Evolutionary conservation across 2,113 vertebrate species (phyloP), one percentile per base, ranked within the genome.

Genomic region (Ictalurus punctatus): DNA sequence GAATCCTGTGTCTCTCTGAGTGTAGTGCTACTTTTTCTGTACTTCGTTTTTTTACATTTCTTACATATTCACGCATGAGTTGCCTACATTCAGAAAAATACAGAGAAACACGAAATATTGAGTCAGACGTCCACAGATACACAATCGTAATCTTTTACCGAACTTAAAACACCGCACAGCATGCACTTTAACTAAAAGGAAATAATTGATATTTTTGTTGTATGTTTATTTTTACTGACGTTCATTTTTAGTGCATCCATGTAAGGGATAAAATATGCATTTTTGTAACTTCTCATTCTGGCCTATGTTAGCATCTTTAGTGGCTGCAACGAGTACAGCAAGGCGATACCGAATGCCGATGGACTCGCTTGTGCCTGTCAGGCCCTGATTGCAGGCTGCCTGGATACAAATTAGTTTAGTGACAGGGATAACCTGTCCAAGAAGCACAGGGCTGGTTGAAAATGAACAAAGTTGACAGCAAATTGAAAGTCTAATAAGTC

Each of bases 381-480:
- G 87, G 93, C 87, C 85, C 88, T 94, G 97, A 97, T 96, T 96
- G 96, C 96, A 95, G 95, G 94, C 93, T 92, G 95, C 96, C 97
- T 95, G 96, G 96, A 96, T 96, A 96, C 96, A 97, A 97, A 98
- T 97, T 96, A 97, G 96, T 97, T 98, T 97, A 96, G 96, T 95
- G 97, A 96, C 96, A 96, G 96, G 94, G 96, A 95, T 96, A 95
- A 96, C 96, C 97, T 97, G 97, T 96, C 97, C 95, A 95, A 95
- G 96, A 96, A 96, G 96, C 95, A 96, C 96, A 93, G 95, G 96
- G 95, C 94, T 95, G 94, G 94, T 96, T 97, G 96, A 97, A 97
- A 98, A 98, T 96, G 96, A 99, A 94, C 96, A 96, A 97, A 97
- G 96, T 96, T 98, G 97, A 98, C 97, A 97, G 96, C 94, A 96